Evolutionary conservation across 53 echinoderm and acorn worm genomes (phyloP), one percentile per base, ranked within the genome.

Genomic region (Antedon mediterranea): DNA sequence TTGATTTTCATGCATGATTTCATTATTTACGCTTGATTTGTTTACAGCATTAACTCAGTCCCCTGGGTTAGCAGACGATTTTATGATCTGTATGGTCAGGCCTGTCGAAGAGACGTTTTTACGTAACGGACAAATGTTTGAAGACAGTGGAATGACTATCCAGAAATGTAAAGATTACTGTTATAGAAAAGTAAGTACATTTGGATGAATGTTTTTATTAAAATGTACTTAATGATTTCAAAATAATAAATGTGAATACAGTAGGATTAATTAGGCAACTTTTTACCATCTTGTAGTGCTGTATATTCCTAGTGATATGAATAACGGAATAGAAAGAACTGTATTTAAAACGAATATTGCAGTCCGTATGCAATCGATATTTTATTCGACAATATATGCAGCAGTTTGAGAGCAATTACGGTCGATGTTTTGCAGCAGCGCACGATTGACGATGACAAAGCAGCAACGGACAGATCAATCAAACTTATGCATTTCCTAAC

Each of bases 21-120:
- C 6, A 4, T 31, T 30, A 13, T 31, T 77, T 77, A 77, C 77
- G 43, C 71, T 31, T 57, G 71, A 28, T 76, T 73, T 28, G 32
- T 44, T 79, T 29, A 31, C 77, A 88, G 84, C 71, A 28, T 43
- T 72, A 15, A 82, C 76, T 28, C 72, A 34, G 23, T 32, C 74
- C 31, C 30, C 71, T 30, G 88, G 90, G 14, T 73, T 81, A 75
- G 83, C 81, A 9, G 88, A 92, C 42, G 92, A 84, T 13, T 97
- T 87, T 74, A 81, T 89, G 30, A 83, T 87, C 26, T 97, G 97
- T 75, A 89, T 89, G 33, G 79, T 80, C 31, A 42, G 84, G 43
- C 85, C 86, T 32, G 32, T 28, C 15, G 73, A 79, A 9, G 76
- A 33, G 28, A 18, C 20, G 0, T 33, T 80, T n/a, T 80, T 90